Base-by-base conservation (phyloP, 1,140 invertebrate species). In the Trichonephila inaurata region DNA sequence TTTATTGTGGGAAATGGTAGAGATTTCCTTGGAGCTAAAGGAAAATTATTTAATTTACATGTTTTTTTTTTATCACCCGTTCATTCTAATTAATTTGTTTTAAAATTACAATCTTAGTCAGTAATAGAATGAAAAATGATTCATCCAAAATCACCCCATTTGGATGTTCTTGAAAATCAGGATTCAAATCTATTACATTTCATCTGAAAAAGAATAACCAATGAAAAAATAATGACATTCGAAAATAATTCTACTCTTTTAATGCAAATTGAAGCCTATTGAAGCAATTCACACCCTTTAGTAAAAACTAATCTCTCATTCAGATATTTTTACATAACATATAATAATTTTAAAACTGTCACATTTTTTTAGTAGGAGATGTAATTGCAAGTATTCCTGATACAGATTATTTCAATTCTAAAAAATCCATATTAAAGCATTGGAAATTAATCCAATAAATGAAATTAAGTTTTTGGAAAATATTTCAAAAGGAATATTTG, bases 321-420 rank as follows among this genome's bases (percentile, higher is more conserved):
- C 95, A 72, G 94, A n/a, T 77, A 95, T n/a, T 96, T 95, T 95
- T 94, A 89, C 1, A 87, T 87, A 2, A 95, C 96, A 58, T 96
- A 96, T 94, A 94, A 92, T 8, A 82, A 60, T 40, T 7, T 33
- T 18, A 0, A 92, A 92, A 44, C 83, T 7, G 89, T 61, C 14
- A 14, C n/a, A n/a, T n/a, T 28, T 28, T 28, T 28, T 28, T 28
- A 28, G 28, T 28, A 28, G 28, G 28, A 28, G 28, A 1, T 28
- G 28, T 1, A 28, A 28, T 28, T 28, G 28, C 28, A 28, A 28
- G 28, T 28, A 28, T 28, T 28, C 1, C 28, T 28, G 28, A 28
- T 28, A 28, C 28, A 28, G 28, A 28, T 28, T 28, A 28, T 28
- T 28, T 1, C 28, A 28, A 28, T 28, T 28, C 1, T 28, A 1